phyloP scores from a whole-genome alignment of 2,888 invertebrate species.

The Tetheella fluctuosa region DNA sequence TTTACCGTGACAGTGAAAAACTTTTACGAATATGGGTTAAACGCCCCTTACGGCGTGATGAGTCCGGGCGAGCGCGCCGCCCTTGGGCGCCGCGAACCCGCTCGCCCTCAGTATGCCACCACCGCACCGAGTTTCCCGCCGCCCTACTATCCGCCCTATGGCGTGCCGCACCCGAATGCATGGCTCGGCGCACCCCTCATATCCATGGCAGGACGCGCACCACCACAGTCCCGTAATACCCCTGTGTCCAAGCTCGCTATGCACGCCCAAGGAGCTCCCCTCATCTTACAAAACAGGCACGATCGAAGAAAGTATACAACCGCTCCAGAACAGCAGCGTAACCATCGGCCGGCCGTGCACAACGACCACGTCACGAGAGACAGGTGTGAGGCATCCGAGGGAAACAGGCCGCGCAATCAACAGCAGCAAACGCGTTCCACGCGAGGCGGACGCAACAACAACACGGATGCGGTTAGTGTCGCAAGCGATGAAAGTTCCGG shows the following conservation, averaged over 20 bases:
- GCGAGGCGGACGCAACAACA: constrained; percentile 76
- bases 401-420: constrained; percentile 71
- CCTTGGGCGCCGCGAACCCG: constrained; percentile 81
- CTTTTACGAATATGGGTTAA: constrained; percentile 88
- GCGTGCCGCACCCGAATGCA: constrained; percentile 84
- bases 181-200: constrained; percentile 93
- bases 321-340: constrained; percentile 73
- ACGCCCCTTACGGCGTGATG: constrained; percentile 80
- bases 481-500: constrained; percentile 91
- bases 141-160: constrained; percentile 80
- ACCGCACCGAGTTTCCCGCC: constrained; percentile 81
- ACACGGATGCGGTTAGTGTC: constrained; percentile 88
- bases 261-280: constrained; percentile 93
- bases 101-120: constrained; percentile 79
- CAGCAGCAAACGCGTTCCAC: constrained; percentile 72
- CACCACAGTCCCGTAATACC: constrained; percentile 69
- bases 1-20: constrained; percentile 81
- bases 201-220: constrained; percentile 88
- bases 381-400: constrained; percentile 68
- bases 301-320: constrained; percentile 78
- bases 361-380: constrained; percentile 63
- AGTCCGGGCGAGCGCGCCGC: constrained; percentile 84
- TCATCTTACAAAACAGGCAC: constrained; percentile 88
- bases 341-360: constrained; percentile 64
- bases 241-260: constrained; percentile 90